Base-by-base conservation (phyloP, 2,888 invertebrate genomes). In the Hyalella azteca region DNA sequence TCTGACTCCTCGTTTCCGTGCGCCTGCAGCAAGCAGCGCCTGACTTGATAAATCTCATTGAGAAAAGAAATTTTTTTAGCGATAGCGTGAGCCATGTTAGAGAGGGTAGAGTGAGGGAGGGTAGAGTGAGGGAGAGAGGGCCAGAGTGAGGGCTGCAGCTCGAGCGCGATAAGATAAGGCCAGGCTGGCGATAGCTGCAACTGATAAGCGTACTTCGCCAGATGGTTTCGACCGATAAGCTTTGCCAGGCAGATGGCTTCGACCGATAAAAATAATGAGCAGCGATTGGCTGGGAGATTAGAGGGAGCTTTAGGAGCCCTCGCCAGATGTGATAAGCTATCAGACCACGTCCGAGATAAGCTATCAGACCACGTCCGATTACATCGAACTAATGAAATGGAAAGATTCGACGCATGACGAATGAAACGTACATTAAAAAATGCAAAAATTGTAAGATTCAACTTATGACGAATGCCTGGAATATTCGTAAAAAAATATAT, bases 121-220 rank as follows among this genome's bases (percentile, higher is more conserved):
- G n/a, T n/a, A n/a, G n/a, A n/a, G n/a, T n/a, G n/a, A n/a, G n/a
- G 54, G 54, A 54, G 29, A 22, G 54, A 54, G 54, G 26, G 54
- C 26, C 54, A 54, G 54, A 29, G 54, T 22, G 54, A 29, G 26
- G 26, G 54, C 54, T 9, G n/a, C n/a, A n/a, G n/a, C n/a, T n/a
- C n/a, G 29, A 54, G 54, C 22, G 54, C 66, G 66, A 66, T 66
- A 66, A 66, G 66, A 66, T 66, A 66, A 66, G 39, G 36, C 66
- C 5, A n/a, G 13, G 36, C 36, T 32, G 19, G 66, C 39, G 66
- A 66, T 66, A 66, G 66, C 66, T 32, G 66, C 66, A n/a, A 29
- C 66, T 66, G 66, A 66, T 66, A 66, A 66, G 29, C n/a, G 66
- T 66, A 66, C 66, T 66, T 39, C 66, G 36, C 32, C 66, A 66